Conservation (phyloP, 2,797 vertebrate genomes). For the Leuciscus waleckii region DNA sequence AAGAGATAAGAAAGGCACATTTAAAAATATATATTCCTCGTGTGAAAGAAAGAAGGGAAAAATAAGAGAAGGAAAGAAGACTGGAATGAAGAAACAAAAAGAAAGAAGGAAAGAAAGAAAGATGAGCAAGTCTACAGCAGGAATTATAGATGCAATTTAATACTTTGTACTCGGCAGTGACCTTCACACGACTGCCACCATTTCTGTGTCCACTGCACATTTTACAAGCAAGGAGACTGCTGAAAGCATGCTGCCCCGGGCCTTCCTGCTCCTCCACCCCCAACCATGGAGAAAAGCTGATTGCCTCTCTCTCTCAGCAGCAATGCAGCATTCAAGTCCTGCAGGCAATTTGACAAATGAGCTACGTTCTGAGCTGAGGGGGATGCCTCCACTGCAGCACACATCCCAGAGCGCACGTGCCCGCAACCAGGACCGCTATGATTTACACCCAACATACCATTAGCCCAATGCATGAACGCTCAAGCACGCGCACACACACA, state of each 20-base stretch:
- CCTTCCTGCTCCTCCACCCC: slow-evolving; percentile 71
- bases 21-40: not conserved
- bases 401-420: slow-evolving; percentile 69
- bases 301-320: slow-evolving; percentile 70
- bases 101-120: not conserved
- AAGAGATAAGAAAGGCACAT: slow-evolving; percentile 5
- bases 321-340: slow-evolving; percentile 85
- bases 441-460: slow-evolving; percentile 53
- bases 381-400: slow-evolving; percentile 80
- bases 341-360: slow-evolving; percentile 83
- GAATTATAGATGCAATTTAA: not conserved
- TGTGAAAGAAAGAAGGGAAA: not conserved
- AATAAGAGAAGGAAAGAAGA: not conserved
- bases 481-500: not conserved
- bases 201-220: slow-evolving; percentile 40
- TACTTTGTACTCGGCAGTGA: not conserved
- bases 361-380: slow-evolving; percentile 74
- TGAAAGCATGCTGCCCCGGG: slow-evolving; percentile 37
- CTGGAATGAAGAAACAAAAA: not conserved
- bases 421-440: slow-evolving; percentile 58
- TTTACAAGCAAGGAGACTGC: slow-evolving; percentile 60
- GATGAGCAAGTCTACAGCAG: not conserved
- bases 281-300: slow-evolving; percentile 73
- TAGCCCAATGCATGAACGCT: slow-evolving; percentile 36
- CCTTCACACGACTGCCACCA: slow-evolving; percentile 33